Evolutionary conservation across 2,797 vertebrate species (phyloP).

Genomic region (Spheniscus humboldti): DNA sequence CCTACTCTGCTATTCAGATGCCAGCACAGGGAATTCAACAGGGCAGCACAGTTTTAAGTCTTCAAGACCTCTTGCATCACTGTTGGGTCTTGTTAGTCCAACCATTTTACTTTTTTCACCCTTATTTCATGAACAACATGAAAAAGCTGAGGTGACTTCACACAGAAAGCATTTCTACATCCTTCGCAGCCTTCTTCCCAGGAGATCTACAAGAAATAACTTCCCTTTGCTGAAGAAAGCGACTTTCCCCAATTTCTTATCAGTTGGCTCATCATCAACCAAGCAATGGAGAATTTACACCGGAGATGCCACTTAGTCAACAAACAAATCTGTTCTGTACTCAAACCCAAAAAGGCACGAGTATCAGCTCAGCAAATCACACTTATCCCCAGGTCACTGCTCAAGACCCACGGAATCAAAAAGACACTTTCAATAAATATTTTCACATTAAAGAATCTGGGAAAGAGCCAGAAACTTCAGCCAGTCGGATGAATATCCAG

Average conservation of each 20-base stretch:
- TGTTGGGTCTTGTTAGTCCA: not conserved
- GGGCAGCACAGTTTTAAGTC: not conserved
- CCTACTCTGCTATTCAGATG: not conserved
- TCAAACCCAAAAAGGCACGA: not conserved
- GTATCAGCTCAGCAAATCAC: not conserved
- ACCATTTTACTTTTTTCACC: not conserved
- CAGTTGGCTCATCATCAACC: not conserved
- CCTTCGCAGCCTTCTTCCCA: not conserved
- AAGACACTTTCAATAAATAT: constrained; percentile 44
- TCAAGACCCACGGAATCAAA: constrained; percentile 1
- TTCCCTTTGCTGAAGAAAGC: not conserved
- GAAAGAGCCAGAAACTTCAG: constrained; percentile 9
- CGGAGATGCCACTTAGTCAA: not conserved
- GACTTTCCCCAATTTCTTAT: not conserved
- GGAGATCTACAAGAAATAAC: not conserved
- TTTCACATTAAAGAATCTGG: constrained; percentile 30
- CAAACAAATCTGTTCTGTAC: not conserved
- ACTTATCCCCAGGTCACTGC: constrained; percentile 8
- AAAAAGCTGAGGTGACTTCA: not conserved
- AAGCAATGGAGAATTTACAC: not conserved
- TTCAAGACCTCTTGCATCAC: not conserved
- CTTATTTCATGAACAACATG: not conserved
- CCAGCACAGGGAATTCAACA: not conserved
- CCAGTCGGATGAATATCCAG: not conserved
- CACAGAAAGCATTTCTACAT: not conserved